Base-by-base conservation (phyloP, 1,140 invertebrate genomes). In the Drosophila suzukii region DNA sequence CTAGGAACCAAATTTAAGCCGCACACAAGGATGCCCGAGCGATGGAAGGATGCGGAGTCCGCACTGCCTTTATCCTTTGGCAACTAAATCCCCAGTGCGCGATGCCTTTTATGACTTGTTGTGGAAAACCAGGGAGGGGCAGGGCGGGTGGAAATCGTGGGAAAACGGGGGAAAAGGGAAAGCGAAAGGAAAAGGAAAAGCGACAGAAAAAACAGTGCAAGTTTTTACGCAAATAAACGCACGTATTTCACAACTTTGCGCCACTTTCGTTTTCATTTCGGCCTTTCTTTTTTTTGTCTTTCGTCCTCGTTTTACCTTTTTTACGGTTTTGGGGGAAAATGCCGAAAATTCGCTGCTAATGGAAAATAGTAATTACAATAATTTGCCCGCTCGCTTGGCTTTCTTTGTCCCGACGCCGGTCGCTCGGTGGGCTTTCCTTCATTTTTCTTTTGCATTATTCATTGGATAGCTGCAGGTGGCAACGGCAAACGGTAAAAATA, bases 201-300 rank as follows among this genome's bases (percentile, higher is more conserved):
- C 24, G 12, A 30, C 15, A 2, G 24, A 47, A 49, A 55, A 56
- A 55, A 53, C 57, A 53, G 65, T 60, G 75, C 66, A 86, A 79
- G 66, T 86, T 88, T 88, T 88, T 83, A 88, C 84, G 83, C 79
- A 86, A 86, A 86, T 89, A 86, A 86, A 88, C 83, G 83, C 83
- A 86, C 83, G 79, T 88, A 89, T 88, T 89, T 81, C 84, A 83
- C 83, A 86, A 86, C 79, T 86, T 86, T 86, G 67, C 84, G 75
- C 79, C 67, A 89, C 79, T 89, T 86, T 89, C 67, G 70, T 82
- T 86, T 85, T 78, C 63, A 80, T 80, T 75, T 59, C 41, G 36
- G 41, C 47, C 67, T 77, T 55, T 39, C n/a, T n/a, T 32, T 12
- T 66, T 70, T 36, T 47, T 47, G 38, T 47, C 32, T 50, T 32